Evolutionary conservation across 2,888 invertebrate species (phyloP).

Genomic region (Hipparchia semele): DNA sequence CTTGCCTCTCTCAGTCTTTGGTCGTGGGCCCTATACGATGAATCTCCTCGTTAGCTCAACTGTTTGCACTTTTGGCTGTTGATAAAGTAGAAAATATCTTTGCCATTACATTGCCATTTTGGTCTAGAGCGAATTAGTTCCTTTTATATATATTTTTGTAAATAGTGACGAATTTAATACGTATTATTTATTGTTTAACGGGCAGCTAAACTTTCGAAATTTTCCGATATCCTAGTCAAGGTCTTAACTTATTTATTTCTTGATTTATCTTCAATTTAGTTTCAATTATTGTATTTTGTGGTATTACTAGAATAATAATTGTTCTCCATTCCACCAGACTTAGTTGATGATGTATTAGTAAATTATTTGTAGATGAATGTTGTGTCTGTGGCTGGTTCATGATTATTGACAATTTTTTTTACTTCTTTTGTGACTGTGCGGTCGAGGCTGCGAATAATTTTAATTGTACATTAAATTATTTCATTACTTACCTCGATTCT

Average conservation of each 20-base stretch:
- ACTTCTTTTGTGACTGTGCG: constrained; percentile 42
- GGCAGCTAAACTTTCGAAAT: constrained; percentile 69
- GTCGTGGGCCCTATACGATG: constrained; percentile 49
- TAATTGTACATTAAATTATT: constrained; percentile 62
- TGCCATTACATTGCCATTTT: constrained; percentile 82
- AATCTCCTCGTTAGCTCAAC: constrained; percentile 54
- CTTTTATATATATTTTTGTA: constrained; percentile 73
- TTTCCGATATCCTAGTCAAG: constrained; percentile 80
- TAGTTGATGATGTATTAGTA: constrained; percentile 56
- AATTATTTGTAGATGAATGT: constrained; percentile 63
- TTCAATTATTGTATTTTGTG: constrained; percentile 58
- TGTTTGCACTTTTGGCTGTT: constrained; percentile 68
- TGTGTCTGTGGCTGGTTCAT: constrained; percentile 44
- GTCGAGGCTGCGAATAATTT: constrained; percentile 60
- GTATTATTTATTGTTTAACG: constrained; percentile 73
- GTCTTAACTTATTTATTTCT: constrained; percentile 75
- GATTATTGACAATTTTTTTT: constrained; percentile 38
- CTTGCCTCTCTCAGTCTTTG: constrained; percentile 28
- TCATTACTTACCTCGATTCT: constrained; percentile 72
- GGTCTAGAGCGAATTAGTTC: constrained; percentile 80
- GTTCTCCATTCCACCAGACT: constrained; percentile 68
- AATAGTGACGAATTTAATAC: constrained; percentile 78
- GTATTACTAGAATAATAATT: constrained; percentile 54
- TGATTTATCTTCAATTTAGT: constrained; percentile 62
- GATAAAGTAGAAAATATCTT: constrained; percentile 67